These are phyloP conservation scores for Alviniconcha marisindica DNA, from an alignment of 1,140 invertebrate species.

Conservation along the genomic window DNA sequence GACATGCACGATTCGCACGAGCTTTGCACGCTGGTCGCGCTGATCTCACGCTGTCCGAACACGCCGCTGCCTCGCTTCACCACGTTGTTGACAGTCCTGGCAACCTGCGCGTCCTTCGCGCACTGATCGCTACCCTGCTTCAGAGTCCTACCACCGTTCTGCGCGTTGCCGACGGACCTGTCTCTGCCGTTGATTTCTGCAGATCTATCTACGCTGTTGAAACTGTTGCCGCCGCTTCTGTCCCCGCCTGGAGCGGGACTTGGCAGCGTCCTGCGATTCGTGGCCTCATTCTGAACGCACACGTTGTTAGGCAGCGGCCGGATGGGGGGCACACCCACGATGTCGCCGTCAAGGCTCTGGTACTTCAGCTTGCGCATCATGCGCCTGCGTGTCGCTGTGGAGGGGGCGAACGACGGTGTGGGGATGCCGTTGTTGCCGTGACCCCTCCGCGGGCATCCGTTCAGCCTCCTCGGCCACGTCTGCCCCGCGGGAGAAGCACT, in stretches of 20 bases:
- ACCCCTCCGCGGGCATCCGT: not conserved
- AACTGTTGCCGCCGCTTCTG: no score
- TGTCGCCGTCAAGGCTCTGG: constrained; percentile 22
- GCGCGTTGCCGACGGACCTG: no score
- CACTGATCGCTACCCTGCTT: no score
- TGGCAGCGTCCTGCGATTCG: no score
- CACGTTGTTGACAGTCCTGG: not conserved
- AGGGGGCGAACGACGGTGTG: not conserved
- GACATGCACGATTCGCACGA: constrained; percentile 58
- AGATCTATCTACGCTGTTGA: no score
- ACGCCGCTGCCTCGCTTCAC: not conserved
- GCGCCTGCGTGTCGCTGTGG: not conserved
- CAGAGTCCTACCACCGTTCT: no score
- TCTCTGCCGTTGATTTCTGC: no score
- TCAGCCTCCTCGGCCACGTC: not conserved
- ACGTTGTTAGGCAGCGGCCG: not conserved
- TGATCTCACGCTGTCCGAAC: not conserved
- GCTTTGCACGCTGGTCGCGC: constrained; percentile 33
- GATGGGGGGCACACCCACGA: constrained; percentile 2
- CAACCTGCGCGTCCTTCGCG: no score
- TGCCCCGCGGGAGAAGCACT: no score
- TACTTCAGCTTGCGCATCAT: not conserved
- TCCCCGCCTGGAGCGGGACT: no score
- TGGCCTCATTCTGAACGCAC: no score
- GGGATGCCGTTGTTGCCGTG: not conserved